A percentile compares a stretch with the other conserved stretches of the same genome.
Evolutionary conservation across 2,113 vertebrate genomes (phyloP).

Genomic region (Todiramphus chloris): DNA sequence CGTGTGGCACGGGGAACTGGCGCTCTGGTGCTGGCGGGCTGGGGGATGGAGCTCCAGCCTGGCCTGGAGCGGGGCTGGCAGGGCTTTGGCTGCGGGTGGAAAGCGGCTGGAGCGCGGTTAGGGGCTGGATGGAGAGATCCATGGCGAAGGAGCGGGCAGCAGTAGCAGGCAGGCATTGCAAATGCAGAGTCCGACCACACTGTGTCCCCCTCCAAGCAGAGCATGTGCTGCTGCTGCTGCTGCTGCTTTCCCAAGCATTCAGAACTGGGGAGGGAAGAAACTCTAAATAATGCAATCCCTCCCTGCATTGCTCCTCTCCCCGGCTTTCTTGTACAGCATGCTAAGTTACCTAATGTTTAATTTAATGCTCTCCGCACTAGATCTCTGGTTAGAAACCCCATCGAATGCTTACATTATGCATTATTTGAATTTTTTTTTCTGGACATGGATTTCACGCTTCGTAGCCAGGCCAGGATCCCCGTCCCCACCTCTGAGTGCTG

Average conservation of each 20-base stretch:
- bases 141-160: fast-evolving
- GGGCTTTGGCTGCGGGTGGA: neutral
- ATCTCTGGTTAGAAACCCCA: neutral
- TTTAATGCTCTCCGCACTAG: neutral
- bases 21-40: fast-evolving
- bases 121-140: neutral
- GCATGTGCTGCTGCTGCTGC: neutral
- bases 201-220: slow-evolving; percentile 10
- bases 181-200: slow-evolving; percentile 20
- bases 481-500: neutral
- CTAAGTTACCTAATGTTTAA: slow-evolving; percentile 9
- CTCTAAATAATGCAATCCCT: slow-evolving; percentile 8
- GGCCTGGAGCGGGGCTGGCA: fast-evolving
- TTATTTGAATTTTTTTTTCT: neutral
- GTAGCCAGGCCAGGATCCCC: neutral
- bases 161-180: neutral
- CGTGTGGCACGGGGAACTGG: fast-evolving
- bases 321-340: neutral
- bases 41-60: neutral
- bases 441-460: neutral
- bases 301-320: neutral
- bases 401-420: neutral
- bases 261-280: neutral
- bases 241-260: no score
- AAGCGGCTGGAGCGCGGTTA: neutral